phyloP scores from a whole-genome alignment of 2,797 vertebrate species.

The Falco biarmicus region DNA sequence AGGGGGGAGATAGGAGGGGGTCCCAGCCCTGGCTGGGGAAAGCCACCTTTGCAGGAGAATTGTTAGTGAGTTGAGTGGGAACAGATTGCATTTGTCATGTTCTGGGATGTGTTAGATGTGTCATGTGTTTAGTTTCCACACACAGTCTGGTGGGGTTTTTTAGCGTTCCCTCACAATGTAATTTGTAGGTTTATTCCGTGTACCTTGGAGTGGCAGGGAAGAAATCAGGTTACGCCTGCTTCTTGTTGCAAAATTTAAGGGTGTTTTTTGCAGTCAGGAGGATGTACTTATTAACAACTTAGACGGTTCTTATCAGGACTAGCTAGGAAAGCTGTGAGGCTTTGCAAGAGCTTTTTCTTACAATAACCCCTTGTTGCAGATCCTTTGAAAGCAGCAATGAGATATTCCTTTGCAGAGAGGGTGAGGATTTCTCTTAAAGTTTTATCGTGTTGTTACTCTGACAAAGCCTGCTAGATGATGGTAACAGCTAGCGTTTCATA shows the following conservation, averaged over 20 bases:
- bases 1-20: neutral
- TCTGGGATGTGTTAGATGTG: neutral
- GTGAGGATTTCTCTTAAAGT: neutral
- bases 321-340: neutral
- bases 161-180: neutral
- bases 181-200: neutral
- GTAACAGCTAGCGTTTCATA: fast-evolving
- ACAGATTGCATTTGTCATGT: neutral
- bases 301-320: neutral
- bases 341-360: neutral
- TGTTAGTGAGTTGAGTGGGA: neutral
- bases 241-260: neutral
- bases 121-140: neutral
- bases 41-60: neutral
- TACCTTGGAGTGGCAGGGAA: neutral
- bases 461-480: neutral
- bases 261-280: neutral
- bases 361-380: neutral
- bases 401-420: neutral
- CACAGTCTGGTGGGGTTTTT: neutral
- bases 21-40: neutral
- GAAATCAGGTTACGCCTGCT: neutral
- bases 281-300: neutral
- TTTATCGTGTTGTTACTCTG: neutral
- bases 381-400: neutral